A percentile compares a stretch with the other conserved stretches of the same genome.
Evolutionary conservation across 2,113 vertebrate genomes (phyloP).

Genomic region (Melanostigma gelatinosum): DNA sequence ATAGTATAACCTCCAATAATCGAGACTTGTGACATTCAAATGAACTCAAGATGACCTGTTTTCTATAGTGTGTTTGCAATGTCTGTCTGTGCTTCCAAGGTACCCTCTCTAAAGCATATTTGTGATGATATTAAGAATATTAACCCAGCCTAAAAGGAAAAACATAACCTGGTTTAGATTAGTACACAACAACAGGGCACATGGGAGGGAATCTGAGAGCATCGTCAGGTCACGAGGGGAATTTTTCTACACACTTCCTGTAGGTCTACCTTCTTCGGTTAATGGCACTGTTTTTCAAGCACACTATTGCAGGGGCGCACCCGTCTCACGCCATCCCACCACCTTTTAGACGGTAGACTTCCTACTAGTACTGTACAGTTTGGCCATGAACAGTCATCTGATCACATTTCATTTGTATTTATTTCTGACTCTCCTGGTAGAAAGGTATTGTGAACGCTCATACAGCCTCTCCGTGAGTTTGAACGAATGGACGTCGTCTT

Average conservation of each 20-base stretch:
- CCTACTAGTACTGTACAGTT: slow-evolving; percentile 74
- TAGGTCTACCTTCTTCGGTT: slow-evolving; percentile 65
- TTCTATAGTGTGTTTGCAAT: slow-evolving; percentile 78
- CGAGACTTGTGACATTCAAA: slow-evolving; percentile 75
- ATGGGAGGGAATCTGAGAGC: slow-evolving; percentile 59
- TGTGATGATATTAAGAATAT: slow-evolving; percentile 71
- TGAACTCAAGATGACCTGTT: slow-evolving; percentile 75
- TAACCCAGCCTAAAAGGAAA: slow-evolving; percentile 70
- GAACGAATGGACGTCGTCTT: slow-evolving; percentile 77
- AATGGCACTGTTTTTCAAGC: slow-evolving; percentile 79
- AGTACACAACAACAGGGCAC: slow-evolving; percentile 48
- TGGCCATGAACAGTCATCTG: slow-evolving; percentile 70
- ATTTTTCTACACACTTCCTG: slow-evolving; percentile 67
- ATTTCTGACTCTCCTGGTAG: slow-evolving; percentile 54
- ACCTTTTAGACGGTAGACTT: slow-evolving; percentile 37
- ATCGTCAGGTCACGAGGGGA: slow-evolving; percentile 43
- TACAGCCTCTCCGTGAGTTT: slow-evolving; percentile 65
- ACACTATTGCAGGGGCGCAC: slow-evolving; percentile 68
- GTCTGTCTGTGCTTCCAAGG: slow-evolving; percentile 83
- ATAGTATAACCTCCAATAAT: slow-evolving; percentile 75
- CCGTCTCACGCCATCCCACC: slow-evolving; percentile 44
- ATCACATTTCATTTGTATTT: slow-evolving; percentile 73
- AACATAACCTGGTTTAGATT: slow-evolving; percentile 69
- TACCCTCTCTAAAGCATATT: slow-evolving; percentile 80
- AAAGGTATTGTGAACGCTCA: slow-evolving; percentile 66